Conservation (phyloP, 2,113 vertebrate species). For the Xenopus tropicalis region DNA sequence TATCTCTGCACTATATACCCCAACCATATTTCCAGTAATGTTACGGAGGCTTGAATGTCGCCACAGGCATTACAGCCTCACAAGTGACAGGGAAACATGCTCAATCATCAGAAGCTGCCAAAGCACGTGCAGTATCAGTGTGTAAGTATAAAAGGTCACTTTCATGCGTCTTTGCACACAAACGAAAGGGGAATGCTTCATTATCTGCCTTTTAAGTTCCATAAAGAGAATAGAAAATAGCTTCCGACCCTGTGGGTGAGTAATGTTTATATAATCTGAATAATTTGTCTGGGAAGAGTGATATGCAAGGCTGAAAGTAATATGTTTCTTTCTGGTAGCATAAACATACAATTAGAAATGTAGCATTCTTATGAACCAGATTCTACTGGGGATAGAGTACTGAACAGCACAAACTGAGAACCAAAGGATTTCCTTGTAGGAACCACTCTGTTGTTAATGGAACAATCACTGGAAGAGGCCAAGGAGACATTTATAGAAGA, state of each 20-base stretch:
- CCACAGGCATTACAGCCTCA: constrained; percentile 15
- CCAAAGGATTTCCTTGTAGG: too few relatives aligned
- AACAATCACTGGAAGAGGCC: too few relatives aligned
- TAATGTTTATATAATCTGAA: neutral
- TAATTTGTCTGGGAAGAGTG: too few relatives aligned
- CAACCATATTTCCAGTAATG: neutral
- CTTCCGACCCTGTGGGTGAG: neutral
- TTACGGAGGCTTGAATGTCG: constrained; percentile 27
- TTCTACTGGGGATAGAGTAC: too few relatives aligned
- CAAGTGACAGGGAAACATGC: constrained; percentile 27
- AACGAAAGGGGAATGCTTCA: neutral
- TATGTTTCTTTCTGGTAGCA: too few relatives aligned
- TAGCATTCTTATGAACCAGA: too few relatives aligned
- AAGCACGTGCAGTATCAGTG: constrained; percentile 20
- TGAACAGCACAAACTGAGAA: too few relatives aligned
- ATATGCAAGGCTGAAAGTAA: too few relatives aligned
- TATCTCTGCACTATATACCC: too few relatives aligned
- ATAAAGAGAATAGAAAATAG: neutral
- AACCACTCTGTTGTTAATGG: too few relatives aligned
- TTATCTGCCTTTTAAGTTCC: neutral
- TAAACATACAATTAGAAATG: too few relatives aligned
- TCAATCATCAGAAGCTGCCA: constrained; percentile 32
- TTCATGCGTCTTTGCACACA: constrained; percentile 19
- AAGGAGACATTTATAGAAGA: too few relatives aligned
- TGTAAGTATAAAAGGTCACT: constrained; percentile 29